phyloP scores from a whole-genome alignment of 2,888 invertebrate genomes.

The Lagria hirta region DNA sequence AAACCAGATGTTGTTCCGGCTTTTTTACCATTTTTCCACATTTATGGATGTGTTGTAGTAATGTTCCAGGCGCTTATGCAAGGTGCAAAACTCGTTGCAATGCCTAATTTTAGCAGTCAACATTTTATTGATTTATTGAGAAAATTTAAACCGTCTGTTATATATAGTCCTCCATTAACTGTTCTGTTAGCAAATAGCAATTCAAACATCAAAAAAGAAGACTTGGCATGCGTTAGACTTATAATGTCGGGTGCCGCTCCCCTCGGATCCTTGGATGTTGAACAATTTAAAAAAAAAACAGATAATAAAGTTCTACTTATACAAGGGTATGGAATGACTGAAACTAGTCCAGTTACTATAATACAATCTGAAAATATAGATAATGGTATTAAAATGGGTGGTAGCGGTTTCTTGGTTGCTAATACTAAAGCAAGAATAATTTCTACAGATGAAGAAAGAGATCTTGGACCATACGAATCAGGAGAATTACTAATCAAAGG shows the following conservation, averaged over 20 bases:
- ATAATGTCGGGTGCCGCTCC: conserved; percentile 72
- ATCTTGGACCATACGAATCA: conserved; percentile 61
- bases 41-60: conserved; percentile 55
- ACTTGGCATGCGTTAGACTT: conserved; percentile 58
- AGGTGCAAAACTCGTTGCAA: conserved; percentile 54
- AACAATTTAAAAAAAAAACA: conserved; percentile 57
- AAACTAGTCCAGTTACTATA: conserved; percentile 16
- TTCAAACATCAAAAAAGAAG: conserved; percentile 59
- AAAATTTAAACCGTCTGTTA: conserved; percentile 4
- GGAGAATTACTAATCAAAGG: conserved; percentile 74
- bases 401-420: conserved; percentile 59
- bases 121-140: conserved; percentile 16
- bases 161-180: conserved; percentile 14
- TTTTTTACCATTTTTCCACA: conserved; percentile 58
- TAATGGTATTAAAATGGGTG: conserved; percentile 45
- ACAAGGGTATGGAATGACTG: conserved; percentile 39
- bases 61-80: conserved; percentile 47
- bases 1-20: conserved; percentile 46
- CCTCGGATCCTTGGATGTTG: conserved; percentile 59
- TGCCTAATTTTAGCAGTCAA: conserved; percentile 45
- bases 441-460: conserved; percentile 51
- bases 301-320: conserved; percentile 36
- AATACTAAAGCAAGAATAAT: conserved; percentile 66
- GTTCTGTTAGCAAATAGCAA: conserved; percentile 68
- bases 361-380: conserved; percentile 44